Percentiles rank a stretch among this genome's conserved stretches.
These are phyloP conservation scores for Halcyon leucocephala DNA, from an alignment of 2,797 vertebrate species.

Conservation along the genomic window DNA sequence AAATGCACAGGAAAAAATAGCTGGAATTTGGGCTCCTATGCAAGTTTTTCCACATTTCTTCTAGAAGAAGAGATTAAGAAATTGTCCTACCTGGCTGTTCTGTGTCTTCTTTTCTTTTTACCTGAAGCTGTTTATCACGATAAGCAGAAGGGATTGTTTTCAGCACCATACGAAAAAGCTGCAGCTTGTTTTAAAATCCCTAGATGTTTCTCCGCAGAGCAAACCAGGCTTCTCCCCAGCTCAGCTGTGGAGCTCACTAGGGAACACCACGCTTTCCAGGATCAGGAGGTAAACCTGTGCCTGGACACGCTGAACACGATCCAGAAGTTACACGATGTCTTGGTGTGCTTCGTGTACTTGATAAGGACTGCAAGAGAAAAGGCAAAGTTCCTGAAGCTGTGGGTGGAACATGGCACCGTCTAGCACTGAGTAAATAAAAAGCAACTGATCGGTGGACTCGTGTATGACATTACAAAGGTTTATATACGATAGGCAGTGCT, in stretches of 20 bases:
- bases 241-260: fast-evolving
- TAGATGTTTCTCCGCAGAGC: neutral
- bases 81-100: constrained; percentile 5
- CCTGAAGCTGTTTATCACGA: neutral
- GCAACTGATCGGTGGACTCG: constrained; percentile 55
- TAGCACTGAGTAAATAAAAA: constrained; percentile 57
- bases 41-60: neutral
- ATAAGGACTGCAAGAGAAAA: neutral
- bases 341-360: neutral
- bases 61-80: neutral
- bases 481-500: neutral
- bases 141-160: neutral
- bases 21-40: neutral
- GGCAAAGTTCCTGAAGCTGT: constrained; percentile 32
- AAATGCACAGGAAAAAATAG: neutral
- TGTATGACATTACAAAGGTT: constrained; percentile 16
- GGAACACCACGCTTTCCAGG: neutral
- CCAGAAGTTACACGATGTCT: neutral
- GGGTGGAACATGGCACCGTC: constrained; percentile 24
- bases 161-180: neutral
- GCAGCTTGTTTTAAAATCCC: neutral
- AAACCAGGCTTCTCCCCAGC: neutral
- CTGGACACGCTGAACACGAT: neutral
- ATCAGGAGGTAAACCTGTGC: neutral
- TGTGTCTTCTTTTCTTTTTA: neutral